Evolutionary conservation across 2,797 vertebrate genomes (phyloP).

Genomic region (Onychomys arenicola): DNA sequence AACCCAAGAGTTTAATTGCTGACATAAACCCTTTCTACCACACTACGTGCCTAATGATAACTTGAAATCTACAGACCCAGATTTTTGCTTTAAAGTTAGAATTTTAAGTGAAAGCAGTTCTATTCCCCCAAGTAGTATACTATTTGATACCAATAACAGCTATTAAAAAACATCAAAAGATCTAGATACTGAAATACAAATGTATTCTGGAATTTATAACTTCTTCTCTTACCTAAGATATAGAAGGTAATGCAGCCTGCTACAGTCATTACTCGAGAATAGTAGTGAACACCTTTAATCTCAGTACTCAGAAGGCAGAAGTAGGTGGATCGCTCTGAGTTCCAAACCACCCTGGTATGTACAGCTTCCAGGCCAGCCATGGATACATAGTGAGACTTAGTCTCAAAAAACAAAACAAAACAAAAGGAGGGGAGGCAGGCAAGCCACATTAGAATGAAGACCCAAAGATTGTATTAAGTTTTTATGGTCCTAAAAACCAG

Average conservation of each 20-base stretch:
- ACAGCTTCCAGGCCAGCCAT: background rate
- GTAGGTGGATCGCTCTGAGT: background rate
- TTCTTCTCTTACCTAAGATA: slow-evolving; percentile 32
- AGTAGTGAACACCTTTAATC: background rate
- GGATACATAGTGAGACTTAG: background rate
- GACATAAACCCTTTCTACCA: slow-evolving; percentile 29
- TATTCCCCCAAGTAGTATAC: background rate
- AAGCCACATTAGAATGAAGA: background rate
- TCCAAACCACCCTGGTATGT: background rate
- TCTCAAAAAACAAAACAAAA: no score
- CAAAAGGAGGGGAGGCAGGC: background rate
- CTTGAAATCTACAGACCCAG: slow-evolving; percentile 29
- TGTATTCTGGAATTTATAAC: slow-evolving; percentile 31
- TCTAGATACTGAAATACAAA: slow-evolving; percentile 27
- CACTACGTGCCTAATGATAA: background rate
- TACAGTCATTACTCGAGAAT: background rate
- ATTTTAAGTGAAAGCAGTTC: slow-evolving; percentile 16
- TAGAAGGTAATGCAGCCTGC: background rate
- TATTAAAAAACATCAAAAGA: slow-evolving; percentile 7
- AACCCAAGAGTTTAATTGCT: slow-evolving; percentile 43
- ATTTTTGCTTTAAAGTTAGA: slow-evolving; percentile 5
- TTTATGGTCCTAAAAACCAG: slow-evolving; percentile 17
- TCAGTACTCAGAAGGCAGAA: background rate
- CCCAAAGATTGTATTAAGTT: background rate
- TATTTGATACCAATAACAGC: slow-evolving; percentile 42